These are phyloP conservation scores for Tetranychus truncatus DNA, from an alignment of 2,888 invertebrate genomes.

Conservation along the genomic window DNA sequence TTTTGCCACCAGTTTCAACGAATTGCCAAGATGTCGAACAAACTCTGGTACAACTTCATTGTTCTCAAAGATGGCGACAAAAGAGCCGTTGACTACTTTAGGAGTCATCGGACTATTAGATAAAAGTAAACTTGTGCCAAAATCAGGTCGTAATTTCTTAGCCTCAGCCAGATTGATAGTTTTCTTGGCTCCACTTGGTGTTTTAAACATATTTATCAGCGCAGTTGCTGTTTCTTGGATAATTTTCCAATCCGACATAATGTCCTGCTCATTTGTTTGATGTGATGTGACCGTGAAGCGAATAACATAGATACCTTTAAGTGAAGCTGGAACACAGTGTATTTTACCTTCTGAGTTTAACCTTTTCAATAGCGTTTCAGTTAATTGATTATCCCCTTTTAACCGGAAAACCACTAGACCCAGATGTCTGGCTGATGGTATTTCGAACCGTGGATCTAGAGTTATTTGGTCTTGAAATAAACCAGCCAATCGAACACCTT, in stretches of 20 bases:
- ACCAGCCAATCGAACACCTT: constrained; percentile 74
- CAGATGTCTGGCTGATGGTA: constrained; percentile 65
- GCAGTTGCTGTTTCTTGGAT: constrained; percentile 33
- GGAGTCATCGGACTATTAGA: constrained; percentile 92
- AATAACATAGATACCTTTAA: constrained; percentile 63
- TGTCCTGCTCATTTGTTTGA: constrained; percentile 44
- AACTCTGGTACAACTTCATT: constrained; percentile 51
- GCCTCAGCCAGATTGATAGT: constrained; percentile 44
- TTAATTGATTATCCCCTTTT: constrained; percentile 50
- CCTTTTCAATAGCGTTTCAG: constrained; percentile 62
- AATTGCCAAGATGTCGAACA: constrained; percentile 47
- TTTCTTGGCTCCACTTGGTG: constrained; percentile 34
- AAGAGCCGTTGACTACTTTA: constrained; percentile 83
- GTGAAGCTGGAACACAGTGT: constrained; percentile 57
- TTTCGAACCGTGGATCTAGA: constrained; percentile 68
- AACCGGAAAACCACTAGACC: constrained; percentile 71
- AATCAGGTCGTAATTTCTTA: constrained; percentile 60
- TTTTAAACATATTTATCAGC: constrained; percentile 42
- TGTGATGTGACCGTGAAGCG: constrained; percentile 83
- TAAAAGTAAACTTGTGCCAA: constrained; percentile 75
- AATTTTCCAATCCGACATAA: constrained; percentile 54
- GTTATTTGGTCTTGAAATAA: constrained; percentile 70
- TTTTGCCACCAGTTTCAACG: constrained; percentile 48
- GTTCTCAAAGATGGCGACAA: constrained; percentile 71
- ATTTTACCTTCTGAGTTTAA: constrained; percentile 33